phyloP scores from a whole-genome alignment of 2,888 invertebrate species.

The Dryococelus australis region DNA sequence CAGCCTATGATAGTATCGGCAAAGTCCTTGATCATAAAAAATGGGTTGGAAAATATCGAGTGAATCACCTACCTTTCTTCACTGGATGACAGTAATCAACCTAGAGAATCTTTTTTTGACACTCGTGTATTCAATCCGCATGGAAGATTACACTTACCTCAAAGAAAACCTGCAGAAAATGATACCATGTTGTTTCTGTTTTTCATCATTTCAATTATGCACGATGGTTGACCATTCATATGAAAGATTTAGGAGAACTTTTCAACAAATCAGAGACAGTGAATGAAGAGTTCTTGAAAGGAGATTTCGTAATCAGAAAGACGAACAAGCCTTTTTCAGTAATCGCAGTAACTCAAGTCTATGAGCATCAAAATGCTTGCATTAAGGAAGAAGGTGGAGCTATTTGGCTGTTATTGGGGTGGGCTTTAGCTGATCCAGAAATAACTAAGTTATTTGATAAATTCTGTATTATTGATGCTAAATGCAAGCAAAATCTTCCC shows the following conservation, averaged over 20 bases:
- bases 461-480: not conserved
- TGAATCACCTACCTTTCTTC: not conserved
- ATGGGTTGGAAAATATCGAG: not conserved
- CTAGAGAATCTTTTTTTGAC: not conserved
- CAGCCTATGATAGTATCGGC: not conserved
- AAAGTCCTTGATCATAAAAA: not conserved
- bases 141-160: constrained; percentile 22
- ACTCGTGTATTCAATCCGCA: not conserved
- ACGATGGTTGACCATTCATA: not conserved
- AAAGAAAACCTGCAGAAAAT: constrained; percentile 18
- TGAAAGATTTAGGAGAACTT: constrained; percentile 4
- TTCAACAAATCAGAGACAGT: not conserved
- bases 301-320: not conserved
- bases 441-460: not conserved
- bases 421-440: constrained; percentile 13
- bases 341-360: not conserved
- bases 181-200: not conserved
- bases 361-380: not conserved
- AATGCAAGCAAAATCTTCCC: not conserved
- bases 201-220: not conserved
- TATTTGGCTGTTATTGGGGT: not conserved
- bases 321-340: constrained; percentile 6
- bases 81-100: not conserved
- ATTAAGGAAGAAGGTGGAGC: constrained; percentile 18
- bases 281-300: constrained; percentile 11